Evolutionary conservation across 2,888 invertebrate species (phyloP), one percentile per base, ranked within the genome.

Genomic region (Drosophila neonasuta): DNA sequence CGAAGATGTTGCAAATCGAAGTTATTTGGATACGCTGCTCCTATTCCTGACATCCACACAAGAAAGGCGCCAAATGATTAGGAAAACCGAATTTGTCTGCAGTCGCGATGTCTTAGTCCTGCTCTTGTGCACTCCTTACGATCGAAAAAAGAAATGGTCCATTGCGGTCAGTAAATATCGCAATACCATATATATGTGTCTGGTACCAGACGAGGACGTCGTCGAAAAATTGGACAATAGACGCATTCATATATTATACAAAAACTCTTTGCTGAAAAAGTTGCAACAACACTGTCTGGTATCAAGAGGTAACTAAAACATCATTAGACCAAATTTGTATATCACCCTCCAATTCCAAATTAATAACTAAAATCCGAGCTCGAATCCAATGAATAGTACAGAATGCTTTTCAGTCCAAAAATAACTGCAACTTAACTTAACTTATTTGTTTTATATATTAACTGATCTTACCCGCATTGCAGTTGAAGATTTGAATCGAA

Each of bases 81-180:
- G 71, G 1, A 49, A 64, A 0, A 56, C 39, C 3, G 67, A 84
- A n/a, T 34, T 86, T 7, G 55, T 86, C 0, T 84, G 87, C 59
- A 60, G 52, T 2, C 62, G 74, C 1, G 64, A 79, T 8, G 57
- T 74, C 3, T 29, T 82, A 32, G 68, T 65, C 39, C 7, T 76
- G 8, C 39, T 82, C 1, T 77, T 86, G 81, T 52, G 65, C 6
- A 32, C 85, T 0, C 81, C 81, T 0, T 81, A 74, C 34, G 69
- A 86, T 3, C 2, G 29, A 6, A 56, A 48, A 5, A 2, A 24
- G 1, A 64, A 71, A 15, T 82, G 85, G 85, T 61, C 54, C 1
- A 13, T 82, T 30, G 68, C 58, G 1, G 67, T 55, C 0, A 60
- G 71, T 36, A 81, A 63, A 8, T 82, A 55, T 45, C 65, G 70